These are phyloP conservation scores for Hippasteria phrygiana DNA, from an alignment of 53 echinoderm and acorn worm genomes.

Conservation along the genomic window DNA sequence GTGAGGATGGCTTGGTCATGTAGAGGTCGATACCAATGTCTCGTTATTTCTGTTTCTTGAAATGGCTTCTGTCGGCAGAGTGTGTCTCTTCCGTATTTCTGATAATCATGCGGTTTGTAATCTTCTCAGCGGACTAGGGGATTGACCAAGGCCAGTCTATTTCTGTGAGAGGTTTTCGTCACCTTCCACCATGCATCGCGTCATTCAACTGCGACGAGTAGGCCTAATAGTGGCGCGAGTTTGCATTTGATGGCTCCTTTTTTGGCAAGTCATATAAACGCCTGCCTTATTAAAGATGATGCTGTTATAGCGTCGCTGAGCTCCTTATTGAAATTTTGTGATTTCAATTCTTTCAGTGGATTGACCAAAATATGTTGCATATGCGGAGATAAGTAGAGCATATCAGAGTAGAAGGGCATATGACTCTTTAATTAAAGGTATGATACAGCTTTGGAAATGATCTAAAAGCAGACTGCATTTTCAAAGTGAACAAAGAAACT, in stretches of 20 bases:
- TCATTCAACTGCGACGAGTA: neutral
- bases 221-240: neutral
- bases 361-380: neutral
- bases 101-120: neutral
- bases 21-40: constrained; percentile 13
- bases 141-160: neutral
- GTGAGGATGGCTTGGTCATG: neutral
- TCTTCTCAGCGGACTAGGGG: neutral
- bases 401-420: neutral
- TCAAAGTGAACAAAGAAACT: no score
- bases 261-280: neutral
- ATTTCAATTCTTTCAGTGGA: neutral
- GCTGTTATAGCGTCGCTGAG: neutral
- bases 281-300: constrained; percentile 8
- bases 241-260: neutral
- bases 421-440: neutral
- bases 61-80: neutral
- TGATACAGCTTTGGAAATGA: no score
- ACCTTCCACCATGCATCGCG: neutral
- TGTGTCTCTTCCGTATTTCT: neutral
- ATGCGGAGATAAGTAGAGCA: neutral
- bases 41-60: neutral
- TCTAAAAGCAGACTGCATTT: no score
- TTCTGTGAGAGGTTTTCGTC: neutral
- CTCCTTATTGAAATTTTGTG: neutral